Evolutionary conservation across 1,140 invertebrate species (phyloP), one percentile per base, ranked within the genome.

Genomic region (Physella acuta): DNA sequence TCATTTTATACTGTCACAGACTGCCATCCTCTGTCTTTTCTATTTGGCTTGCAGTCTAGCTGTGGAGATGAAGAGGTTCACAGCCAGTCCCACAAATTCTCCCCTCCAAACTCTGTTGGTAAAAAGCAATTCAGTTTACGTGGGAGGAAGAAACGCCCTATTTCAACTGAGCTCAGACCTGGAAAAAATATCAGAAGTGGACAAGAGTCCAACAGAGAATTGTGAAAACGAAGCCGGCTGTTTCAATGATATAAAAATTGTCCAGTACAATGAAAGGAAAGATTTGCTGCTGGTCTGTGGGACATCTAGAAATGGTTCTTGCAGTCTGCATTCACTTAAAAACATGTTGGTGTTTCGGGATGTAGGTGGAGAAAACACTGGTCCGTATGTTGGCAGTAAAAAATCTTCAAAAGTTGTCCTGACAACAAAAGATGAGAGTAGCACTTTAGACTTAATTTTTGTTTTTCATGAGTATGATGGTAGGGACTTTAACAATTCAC

Each of bases 391-490:
- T 30, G 73, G 73, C 14, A 73, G 75, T 44, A 60, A 55, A 58
- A 70, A 63, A 37, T 75, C 73, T 3, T 68, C 72, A n/a, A 44
- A 73, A 14, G 73, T 73, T 2, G 60, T 72, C 33, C 71, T 73
- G 62, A 5, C 30, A 1, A 14, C 59, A 61, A 61, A 51, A 36
- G 53, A 11, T 49, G 59, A 17, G 39, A 63, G 14, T 33, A 31
- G 11, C 16, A 31, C 0, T 8, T 52, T 68, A 31, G 39, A 60
- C 16, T 44, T 73, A 39, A 24, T 77, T 0, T 75, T 72, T 63
- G 75, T 72, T 36, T 73, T 71, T 28, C 70, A 73, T n/a, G 73
- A 74, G 16, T 75, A 73, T 67, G 75, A 77, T 61, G 39, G 66
- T 3, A 56, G 60, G 5, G 68, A 65, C 17, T 16, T 61, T 17